These are phyloP conservation scores for Lepidocyrtoides sp. DNA, from an alignment of 2,888 invertebrate genomes.

Conservation along the genomic window DNA sequence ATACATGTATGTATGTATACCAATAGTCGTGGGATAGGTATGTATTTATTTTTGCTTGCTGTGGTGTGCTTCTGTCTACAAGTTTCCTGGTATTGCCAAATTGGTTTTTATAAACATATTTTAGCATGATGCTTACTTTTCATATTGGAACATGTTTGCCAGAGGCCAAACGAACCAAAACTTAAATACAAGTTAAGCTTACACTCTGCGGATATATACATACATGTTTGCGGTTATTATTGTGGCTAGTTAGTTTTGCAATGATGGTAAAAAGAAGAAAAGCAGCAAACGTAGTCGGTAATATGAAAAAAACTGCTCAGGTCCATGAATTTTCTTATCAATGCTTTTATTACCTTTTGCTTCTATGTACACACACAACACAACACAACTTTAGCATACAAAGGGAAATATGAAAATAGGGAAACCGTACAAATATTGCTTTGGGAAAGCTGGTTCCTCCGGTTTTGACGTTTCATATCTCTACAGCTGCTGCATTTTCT, in stretches of 20 bases:
- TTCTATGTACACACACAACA: not conserved
- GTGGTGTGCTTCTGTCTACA: not conserved
- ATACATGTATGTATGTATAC: not conserved
- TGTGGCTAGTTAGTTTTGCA: conserved; percentile 25
- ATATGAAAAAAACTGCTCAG: conserved; percentile 25
- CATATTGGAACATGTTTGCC: conserved; percentile 22
- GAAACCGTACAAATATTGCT: not conserved
- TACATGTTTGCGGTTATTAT: conserved; percentile 34
- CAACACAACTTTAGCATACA: not conserved
- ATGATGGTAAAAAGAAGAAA: conserved; percentile 15
- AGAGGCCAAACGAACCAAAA: conserved; percentile 49
- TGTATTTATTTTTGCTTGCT: not conserved
- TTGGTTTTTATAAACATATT: conserved; percentile 31
- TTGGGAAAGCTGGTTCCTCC: not conserved
- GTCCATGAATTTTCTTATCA: conserved; percentile 40
- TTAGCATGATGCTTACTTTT: conserved; percentile 8
- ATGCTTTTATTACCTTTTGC: conserved; percentile 5
- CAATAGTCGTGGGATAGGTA: not conserved
- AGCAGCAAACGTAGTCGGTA: not conserved
- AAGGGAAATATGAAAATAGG: not conserved
- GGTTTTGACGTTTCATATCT: not conserved
- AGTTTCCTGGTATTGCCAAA: conserved; percentile 39
- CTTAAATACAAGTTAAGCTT: conserved; percentile 27
- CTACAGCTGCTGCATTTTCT: not conserved
- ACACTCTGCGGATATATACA: not conserved